Evolutionary conservation across 2,113 vertebrate genomes (phyloP), one percentile per base, ranked within the genome.

Genomic region (Brachirus orientalis): DNA sequence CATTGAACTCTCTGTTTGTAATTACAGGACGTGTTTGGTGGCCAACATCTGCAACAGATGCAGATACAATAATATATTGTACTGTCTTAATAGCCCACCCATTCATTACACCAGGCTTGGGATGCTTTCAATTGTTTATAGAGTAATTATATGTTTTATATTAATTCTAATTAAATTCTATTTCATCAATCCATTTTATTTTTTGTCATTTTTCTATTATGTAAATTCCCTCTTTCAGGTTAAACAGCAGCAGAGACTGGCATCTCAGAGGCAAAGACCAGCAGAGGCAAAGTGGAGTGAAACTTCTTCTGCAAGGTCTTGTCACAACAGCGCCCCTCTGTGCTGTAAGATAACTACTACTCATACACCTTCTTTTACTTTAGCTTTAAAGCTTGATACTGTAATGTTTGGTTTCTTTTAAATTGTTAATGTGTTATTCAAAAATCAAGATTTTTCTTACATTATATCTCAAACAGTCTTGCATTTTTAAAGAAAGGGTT

Each of bases 251-350:
- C 12, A 35, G 10, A 67, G 36, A 53, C 7, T 33, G 69, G 20
- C 35, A 3, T 51, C 44, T 44, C 36, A 11, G 19, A 8, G 8
- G 41, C 28, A 46, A 33, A 16, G 10, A 46, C 10, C 13, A 60
- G 52, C 47, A 44, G 33, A 12, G 37, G 6, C 10, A 33, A 14
- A 64, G 36, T 2, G 0, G n/a, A 50, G n/a, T 1, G 6, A 17
- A 37, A 52, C 9, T 17, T 43, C 45, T 33, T 0, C 50, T 60
- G 0, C 36, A 33, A 2, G 28, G 13, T 12, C 18, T 43, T 72
- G 84, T 67, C 57, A 73, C 85, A 86, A 90, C 86, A 92, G 72
- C 72, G 63, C 63, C 88, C 85, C 84, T 77, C 17, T 10, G 82
- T 91, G 91, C 73, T 61, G 18, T 0, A 0, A 10, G 7, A 40